Percentiles rank a stretch among this genome's conserved stretches.
phyloP scores from a whole-genome alignment of 1,140 invertebrate genomes.

The Tetranychus cinnabarinus region DNA sequence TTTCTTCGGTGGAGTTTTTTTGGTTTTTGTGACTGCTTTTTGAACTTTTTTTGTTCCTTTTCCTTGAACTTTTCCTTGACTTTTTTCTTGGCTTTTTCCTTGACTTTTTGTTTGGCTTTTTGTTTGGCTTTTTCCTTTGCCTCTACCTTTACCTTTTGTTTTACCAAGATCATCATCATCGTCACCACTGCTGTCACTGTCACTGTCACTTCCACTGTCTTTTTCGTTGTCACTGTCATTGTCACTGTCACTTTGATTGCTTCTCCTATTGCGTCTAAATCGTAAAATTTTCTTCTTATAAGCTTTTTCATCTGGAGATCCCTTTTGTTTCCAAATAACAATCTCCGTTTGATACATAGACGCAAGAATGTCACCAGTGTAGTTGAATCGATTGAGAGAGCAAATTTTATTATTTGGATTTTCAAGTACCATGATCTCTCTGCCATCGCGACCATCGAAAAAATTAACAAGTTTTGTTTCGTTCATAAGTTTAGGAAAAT shows the following conservation, averaged over 20 bases:
- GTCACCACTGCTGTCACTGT: not conserved
- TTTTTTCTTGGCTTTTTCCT: not conserved
- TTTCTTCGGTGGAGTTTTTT: not conserved
- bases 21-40: not conserved
- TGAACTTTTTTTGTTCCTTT: not conserved
- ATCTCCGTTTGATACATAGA: not conserved
- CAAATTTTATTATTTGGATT: not conserved
- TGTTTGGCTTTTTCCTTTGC: not conserved
- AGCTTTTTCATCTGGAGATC: too few species aligned
- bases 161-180: not conserved
- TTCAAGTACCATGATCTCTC: not conserved
- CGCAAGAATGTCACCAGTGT: not conserved
- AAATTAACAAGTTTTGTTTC: not conserved
- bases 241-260: not conserved
- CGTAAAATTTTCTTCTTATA: too few species aligned
- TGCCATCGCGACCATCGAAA: not conserved
- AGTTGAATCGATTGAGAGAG: not conserved
- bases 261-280: too few species aligned
- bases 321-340: not conserved
- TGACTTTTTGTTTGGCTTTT: not conserved
- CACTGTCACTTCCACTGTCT: not conserved
- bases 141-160: not conserved
- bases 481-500: constrained; percentile 16
- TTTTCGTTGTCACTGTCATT: not conserved
- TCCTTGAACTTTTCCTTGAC: not conserved